phyloP scores from a whole-genome alignment of 64 coral and sea anemone species.

The Anthopleura sola region DNA sequence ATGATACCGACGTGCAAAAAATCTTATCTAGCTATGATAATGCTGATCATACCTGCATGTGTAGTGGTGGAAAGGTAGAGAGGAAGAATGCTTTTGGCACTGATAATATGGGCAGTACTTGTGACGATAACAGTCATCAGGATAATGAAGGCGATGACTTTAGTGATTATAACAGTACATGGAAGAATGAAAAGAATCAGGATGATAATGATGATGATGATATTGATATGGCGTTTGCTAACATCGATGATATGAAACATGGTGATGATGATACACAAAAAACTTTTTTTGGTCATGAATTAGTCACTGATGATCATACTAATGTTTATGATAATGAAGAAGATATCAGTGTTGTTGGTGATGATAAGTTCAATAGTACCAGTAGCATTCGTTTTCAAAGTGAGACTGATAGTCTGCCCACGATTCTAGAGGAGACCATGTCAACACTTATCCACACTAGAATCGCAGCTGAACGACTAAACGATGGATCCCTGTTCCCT shows the following conservation, averaged over 20 bases:
- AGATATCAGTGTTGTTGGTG: not conserved
- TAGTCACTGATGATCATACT: no score
- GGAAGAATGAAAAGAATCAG: not conserved
- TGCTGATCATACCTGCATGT: no score
- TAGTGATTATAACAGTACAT: not conserved
- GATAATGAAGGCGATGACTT: not conserved
- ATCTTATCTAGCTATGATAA: not conserved
- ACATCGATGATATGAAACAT: no score
- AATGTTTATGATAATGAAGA: not conserved
- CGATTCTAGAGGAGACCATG: slow-evolving; percentile 63
- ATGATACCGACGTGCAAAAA: not conserved
- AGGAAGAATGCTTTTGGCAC: not conserved
- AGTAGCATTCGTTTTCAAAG: not conserved
- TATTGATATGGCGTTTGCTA: not conserved
- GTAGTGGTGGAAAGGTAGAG: no score
- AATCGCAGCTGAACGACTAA: slow-evolving; percentile 42
- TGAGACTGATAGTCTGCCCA: not conserved
- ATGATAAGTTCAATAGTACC: not conserved
- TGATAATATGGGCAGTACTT: not conserved
- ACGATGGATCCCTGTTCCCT: slow-evolving; percentile 34
- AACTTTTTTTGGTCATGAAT: no score
- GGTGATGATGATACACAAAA: not conserved
- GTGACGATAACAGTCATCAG: not conserved
- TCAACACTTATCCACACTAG: slow-evolving; percentile 62
- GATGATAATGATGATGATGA: not conserved